Conservation (phyloP, 2,888 invertebrate genomes). For the Notodonta dromedarius region DNA sequence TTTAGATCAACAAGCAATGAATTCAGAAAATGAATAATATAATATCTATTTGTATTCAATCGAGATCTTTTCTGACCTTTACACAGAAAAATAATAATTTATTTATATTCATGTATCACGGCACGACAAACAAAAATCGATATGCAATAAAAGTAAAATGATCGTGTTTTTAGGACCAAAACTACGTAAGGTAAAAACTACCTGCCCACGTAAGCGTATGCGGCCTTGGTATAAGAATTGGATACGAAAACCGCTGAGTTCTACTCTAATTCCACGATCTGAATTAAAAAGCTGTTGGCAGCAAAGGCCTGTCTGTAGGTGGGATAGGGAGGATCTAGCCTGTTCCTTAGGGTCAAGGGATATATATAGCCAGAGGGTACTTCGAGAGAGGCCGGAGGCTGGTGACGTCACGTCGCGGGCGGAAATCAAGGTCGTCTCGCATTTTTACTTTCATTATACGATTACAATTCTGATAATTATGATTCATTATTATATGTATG, state of each 20-base stretch:
- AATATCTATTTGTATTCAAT: not conserved
- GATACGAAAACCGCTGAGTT: slow-evolving; percentile 15
- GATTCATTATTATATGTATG: too few species aligned
- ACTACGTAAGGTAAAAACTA: slow-evolving; percentile 28
- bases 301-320: too few species aligned
- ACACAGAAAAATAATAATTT: slow-evolving; percentile 1
- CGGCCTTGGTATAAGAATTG: slow-evolving; percentile 35
- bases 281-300: too few species aligned
- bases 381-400: too few species aligned
- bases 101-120: slow-evolving; percentile 3
- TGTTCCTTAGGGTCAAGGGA: too few species aligned
- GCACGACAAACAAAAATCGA: slow-evolving; percentile 7
- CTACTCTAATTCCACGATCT: not conserved
- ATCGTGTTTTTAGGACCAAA: slow-evolving; percentile 16
- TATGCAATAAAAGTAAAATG: slow-evolving; percentile 14
- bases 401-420: too few species aligned
- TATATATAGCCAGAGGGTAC: too few species aligned
- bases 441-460: too few species aligned
- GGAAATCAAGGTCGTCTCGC: too few species aligned
- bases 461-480: too few species aligned
- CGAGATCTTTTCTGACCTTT: not conserved
- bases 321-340: too few species aligned
- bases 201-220: slow-evolving; percentile 26
- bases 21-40: not conserved
- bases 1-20: too few species aligned